A percentile compares a stretch with the other conserved stretches of the same genome.
Evolutionary conservation across 2,888 invertebrate genomes (phyloP).

Genomic region (Sphecodes monilicornis): DNA sequence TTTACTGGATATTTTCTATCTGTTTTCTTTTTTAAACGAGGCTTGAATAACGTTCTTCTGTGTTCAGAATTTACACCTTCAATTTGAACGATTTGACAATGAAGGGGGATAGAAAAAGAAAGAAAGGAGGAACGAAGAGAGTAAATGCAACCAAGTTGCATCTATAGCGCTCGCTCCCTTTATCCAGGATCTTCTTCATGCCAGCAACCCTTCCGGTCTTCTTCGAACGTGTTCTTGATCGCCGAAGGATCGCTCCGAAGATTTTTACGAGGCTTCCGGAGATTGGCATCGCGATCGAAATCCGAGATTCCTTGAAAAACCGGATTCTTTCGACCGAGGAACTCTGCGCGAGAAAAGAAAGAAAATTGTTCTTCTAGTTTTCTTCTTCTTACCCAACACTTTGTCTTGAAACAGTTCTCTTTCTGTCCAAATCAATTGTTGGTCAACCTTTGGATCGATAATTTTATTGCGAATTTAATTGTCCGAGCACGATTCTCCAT

Average conservation of each 20-base stretch:
- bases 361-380: conserved; percentile 10
- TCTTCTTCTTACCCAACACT: neutral
- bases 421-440: neutral
- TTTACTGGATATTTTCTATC: too few relatives aligned
- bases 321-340: conserved; percentile 2
- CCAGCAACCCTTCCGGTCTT: neutral
- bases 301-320: neutral
- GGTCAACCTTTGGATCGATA: neutral
- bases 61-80: neutral
- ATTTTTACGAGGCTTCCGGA: neutral
- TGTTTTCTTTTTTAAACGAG: too few relatives aligned
- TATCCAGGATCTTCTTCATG: neutral
- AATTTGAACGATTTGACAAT: neutral
- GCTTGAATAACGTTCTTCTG: neutral
- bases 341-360: neutral
- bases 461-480: neutral
- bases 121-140: neutral
- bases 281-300: conserved; percentile 36
- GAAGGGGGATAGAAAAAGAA: neutral
- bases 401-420: neutral
- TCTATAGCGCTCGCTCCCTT: neutral
- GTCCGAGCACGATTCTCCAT: neutral
- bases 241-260: neutral
- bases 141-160: conserved; percentile 12
- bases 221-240: conserved; percentile 16